Base-by-base conservation (phyloP, 2,888 invertebrate species). In the Lasioglossum leucozonium region DNA sequence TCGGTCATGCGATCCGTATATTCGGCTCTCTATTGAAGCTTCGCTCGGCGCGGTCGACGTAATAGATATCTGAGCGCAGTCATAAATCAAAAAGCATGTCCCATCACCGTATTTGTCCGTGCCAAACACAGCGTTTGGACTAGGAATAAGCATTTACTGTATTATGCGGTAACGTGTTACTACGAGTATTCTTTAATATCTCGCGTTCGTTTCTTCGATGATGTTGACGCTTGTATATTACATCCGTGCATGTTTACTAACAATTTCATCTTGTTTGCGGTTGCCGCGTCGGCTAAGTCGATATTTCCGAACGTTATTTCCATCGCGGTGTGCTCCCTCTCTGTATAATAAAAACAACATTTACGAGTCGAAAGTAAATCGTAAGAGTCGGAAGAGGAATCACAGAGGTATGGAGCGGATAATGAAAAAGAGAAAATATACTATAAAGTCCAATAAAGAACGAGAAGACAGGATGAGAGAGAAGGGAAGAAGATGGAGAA, bases 371-470 rank as follows among this genome's bases (percentile, higher is more conserved):
- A 11, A n/a, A n/a, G n/a, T 55, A 11, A 55, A n/a, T 55, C 1
- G 1, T 55, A 11, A 55, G 55, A n/a, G 55, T n/a, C 11, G 55
- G 11, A n/a, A 55, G 11, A n/a, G n/a, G n/a, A 4, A 11, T 55
- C 11, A n/a, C n/a, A n/a, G n/a, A 11, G n/a, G 11, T 55, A 11
- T 11, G n/a, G 22, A 55, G 11, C 11, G 4, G n/a, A 55, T 55
- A 55, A 55, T 55, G n/a, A 55, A 55, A 55, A n/a, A n/a, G 55
- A 55, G 55, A n/a, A 55, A 55, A 55, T 55, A n/a, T 55, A 55
- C n/a, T 55, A 55, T 55, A 55, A 55, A 55, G 55, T 55, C 11
- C n/a, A 55, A 55, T 55, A 55, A 55, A 55, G n/a, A 55, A 11
- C 4, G n/a, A n/a, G n/a, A 55, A 55, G 55, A 11, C n/a, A 1